phyloP scores from a whole-genome alignment of 2,888 invertebrate species.

The Leucania comma region DNA sequence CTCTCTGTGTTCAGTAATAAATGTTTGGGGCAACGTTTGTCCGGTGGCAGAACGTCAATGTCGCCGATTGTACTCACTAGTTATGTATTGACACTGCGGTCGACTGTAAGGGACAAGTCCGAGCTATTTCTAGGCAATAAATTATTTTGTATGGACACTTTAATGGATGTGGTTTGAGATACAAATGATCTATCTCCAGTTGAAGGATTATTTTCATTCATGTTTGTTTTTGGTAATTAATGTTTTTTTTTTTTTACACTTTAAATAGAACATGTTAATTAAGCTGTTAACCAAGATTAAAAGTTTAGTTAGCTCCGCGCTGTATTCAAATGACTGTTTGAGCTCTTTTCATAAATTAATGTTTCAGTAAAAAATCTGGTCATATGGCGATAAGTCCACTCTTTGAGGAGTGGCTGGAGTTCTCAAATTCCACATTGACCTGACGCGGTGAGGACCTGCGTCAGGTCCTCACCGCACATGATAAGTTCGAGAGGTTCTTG shows the following conservation, averaged over 20 bases:
- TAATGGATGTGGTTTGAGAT: background rate
- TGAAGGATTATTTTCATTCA: background rate
- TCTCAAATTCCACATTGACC: too few species aligned
- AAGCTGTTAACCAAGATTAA: background rate
- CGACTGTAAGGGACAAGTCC: conserved; percentile 65
- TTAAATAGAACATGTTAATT: background rate
- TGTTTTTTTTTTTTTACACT: too few species aligned
- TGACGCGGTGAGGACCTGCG: too few species aligned
- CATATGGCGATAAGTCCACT: too few species aligned
- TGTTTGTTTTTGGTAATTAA: too few species aligned
- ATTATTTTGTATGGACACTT: conserved; percentile 9
- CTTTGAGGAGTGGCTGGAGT: too few species aligned
- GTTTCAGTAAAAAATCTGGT: too few species aligned
- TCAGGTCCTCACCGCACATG: too few species aligned
- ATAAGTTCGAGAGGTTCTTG: too few species aligned
- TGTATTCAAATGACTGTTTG: background rate
- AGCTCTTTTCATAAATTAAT: background rate
- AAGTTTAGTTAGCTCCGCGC: background rate
- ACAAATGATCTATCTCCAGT: background rate
- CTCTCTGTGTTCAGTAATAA: conserved; percentile 81
- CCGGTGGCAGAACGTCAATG: conserved; percentile 88
- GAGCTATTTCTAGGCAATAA: conserved; percentile 48
- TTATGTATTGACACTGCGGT: conserved; percentile 74
- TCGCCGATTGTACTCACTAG: conserved; percentile 81
- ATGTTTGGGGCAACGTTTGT: conserved; percentile 89